Conservation (phyloP, 2,113 vertebrate species). For the Phalacrocorax brasilianus region DNA sequence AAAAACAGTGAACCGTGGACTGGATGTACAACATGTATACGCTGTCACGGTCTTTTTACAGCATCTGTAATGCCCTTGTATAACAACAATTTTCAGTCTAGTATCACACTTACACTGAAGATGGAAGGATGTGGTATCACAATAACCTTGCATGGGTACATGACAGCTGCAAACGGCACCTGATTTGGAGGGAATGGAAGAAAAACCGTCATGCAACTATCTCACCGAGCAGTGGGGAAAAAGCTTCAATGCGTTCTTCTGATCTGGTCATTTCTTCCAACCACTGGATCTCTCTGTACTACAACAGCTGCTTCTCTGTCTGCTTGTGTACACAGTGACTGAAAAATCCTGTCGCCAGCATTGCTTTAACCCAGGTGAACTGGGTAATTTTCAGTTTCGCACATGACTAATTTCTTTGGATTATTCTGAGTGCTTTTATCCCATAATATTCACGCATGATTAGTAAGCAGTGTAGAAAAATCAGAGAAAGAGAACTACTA, state of each 20-base stretch:
- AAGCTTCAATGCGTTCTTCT: background rate
- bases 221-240: background rate
- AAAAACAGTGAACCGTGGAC: background rate
- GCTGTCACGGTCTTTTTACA: background rate
- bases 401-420: background rate
- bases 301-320: background rate
- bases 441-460: fast-evolving
- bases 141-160: background rate
- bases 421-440: background rate
- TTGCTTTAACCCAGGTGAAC: background rate
- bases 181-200: background rate
- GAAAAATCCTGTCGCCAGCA: background rate
- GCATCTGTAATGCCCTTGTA: background rate
- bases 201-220: fast-evolving
- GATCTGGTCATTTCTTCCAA: background rate
- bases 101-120: background rate
- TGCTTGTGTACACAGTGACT: background rate
- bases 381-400: background rate
- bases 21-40: background rate
- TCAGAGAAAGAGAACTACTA: background rate
- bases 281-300: background rate
- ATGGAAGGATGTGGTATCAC: background rate
- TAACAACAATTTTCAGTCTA: background rate
- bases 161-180: background rate
- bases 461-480: background rate